A percentile compares a stretch with the other conserved stretches of the same genome.
Evolutionary conservation across 2,888 invertebrate species (phyloP).

Genomic region (Mesorhabditis spiculigera): DNA sequence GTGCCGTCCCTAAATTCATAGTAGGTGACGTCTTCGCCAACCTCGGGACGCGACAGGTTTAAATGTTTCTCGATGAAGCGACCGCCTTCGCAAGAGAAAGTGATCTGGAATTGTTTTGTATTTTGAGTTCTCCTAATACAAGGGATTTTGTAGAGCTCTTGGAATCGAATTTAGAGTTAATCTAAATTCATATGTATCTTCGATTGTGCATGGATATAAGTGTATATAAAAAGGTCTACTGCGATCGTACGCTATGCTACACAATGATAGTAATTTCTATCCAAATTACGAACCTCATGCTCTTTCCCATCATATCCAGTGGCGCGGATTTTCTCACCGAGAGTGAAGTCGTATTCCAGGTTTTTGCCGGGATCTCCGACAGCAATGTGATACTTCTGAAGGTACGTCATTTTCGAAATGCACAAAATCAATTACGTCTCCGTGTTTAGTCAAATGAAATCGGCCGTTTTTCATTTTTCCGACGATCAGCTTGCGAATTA

Average conservation of each 20-base stretch:
- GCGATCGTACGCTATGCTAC: too few species aligned
- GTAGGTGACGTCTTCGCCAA: background rate
- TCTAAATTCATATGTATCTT: too few species aligned
- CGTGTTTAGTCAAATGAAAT: background rate
- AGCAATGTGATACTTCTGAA: background rate
- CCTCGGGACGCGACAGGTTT: background rate
- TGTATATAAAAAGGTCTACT: too few species aligned
- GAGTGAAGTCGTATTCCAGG: background rate
- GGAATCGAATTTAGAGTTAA: too few species aligned
- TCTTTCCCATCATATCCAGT: background rate
- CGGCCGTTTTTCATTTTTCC: background rate
- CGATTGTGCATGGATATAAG: too few species aligned
- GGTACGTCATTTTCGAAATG: background rate
- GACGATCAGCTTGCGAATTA: background rate
- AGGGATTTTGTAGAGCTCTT: background rate
- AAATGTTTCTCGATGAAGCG: background rate
- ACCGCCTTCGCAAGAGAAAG: background rate
- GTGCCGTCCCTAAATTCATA: background rate
- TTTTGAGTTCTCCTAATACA: background rate
- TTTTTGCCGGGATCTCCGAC: constrained; percentile 2
- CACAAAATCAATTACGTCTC: constrained; percentile 1
- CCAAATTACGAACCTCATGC: background rate
- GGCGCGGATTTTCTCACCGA: background rate
- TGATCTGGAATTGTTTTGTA: background rate
- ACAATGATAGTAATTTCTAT: too few species aligned